A percentile compares a stretch with the other conserved stretches of the same genome.
Evolutionary conservation across 2,113 vertebrate genomes (phyloP).

Genomic region (Stigmatopora nigra): DNA sequence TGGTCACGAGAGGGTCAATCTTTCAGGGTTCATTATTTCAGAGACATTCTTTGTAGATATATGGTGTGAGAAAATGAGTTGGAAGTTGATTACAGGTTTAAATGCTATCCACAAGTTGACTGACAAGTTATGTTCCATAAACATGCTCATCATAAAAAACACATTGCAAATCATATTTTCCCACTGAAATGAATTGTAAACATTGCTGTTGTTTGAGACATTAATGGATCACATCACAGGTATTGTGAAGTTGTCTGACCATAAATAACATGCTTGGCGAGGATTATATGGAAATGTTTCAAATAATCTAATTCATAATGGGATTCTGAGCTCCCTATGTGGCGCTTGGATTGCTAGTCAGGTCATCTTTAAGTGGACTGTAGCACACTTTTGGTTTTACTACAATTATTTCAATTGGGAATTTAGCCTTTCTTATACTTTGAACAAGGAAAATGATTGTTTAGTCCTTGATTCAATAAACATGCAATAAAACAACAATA

Average conservation of each 20-base stretch:
- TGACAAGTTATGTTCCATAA: too few relatives aligned
- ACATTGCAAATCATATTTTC: too few relatives aligned
- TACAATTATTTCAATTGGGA: background rate
- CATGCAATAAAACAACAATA: background rate
- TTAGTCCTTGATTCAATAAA: background rate
- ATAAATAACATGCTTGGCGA: too few relatives aligned
- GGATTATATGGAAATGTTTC: too few relatives aligned
- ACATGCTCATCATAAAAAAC: too few relatives aligned
- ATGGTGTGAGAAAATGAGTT: constrained; percentile 21
- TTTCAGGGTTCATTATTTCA: constrained; percentile 30
- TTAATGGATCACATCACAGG: too few relatives aligned
- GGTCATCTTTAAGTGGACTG: background rate
- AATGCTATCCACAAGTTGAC: too few relatives aligned
- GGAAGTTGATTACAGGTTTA: background rate
- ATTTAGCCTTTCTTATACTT: background rate
- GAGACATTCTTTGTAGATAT: constrained; percentile 15
- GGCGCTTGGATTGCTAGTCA: background rate
- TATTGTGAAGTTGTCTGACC: background rate
- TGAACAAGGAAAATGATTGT: background rate
- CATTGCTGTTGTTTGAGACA: too few relatives aligned
- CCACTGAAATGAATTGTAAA: too few relatives aligned
- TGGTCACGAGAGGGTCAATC: constrained; percentile 47
- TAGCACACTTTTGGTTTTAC: background rate
- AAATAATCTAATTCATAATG: background rate
- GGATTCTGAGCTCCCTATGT: background rate